These are phyloP conservation scores for Knipowitschia caucasica DNA, from an alignment of 2,797 vertebrate species.

Conservation along the genomic window DNA sequence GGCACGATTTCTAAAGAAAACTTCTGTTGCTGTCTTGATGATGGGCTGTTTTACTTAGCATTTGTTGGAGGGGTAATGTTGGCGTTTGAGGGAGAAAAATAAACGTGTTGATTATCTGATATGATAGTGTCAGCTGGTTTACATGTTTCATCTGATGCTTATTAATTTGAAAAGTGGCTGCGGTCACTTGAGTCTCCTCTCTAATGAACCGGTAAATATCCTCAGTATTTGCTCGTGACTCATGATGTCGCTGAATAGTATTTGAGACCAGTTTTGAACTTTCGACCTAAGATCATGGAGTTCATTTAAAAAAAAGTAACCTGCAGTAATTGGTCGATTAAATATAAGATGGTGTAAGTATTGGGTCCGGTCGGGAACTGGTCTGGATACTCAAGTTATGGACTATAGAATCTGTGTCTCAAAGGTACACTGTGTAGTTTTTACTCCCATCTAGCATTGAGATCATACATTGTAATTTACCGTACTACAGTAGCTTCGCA, in stretches of 20 bases:
- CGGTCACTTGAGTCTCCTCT: slow-evolving; percentile 14
- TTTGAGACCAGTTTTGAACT: slow-evolving; percentile 4
- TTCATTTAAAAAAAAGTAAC: too few species aligned
- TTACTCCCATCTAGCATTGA: too few species aligned
- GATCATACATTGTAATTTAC: too few species aligned
- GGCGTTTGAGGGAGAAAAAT: slow-evolving; percentile 33
- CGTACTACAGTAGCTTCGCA: too few species aligned
- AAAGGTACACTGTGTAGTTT: too few species aligned
- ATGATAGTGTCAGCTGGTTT: slow-evolving; percentile 12
- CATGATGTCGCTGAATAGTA: background rate
- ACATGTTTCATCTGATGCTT: slow-evolving; percentile 24
- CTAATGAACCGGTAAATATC: slow-evolving; percentile 25
- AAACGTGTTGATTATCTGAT: slow-evolving; percentile 46
- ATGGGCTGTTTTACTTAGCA: slow-evolving; percentile 23
- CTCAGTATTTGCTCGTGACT: background rate
- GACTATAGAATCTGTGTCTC: too few species aligned
- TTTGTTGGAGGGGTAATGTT: slow-evolving; percentile 18
- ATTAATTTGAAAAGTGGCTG: slow-evolving; percentile 32
- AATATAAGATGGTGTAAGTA: too few species aligned
- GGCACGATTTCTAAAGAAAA: slow-evolving; percentile 22
- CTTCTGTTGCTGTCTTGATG: slow-evolving; percentile 44
- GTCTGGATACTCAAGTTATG: too few species aligned
- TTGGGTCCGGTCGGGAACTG: too few species aligned
- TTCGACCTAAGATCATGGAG: background rate
- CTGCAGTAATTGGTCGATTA: background rate